Evolutionary conservation across 2,888 invertebrate species (phyloP), one percentile per base, ranked within the genome.

Genomic region (Amphipyra berbera): DNA sequence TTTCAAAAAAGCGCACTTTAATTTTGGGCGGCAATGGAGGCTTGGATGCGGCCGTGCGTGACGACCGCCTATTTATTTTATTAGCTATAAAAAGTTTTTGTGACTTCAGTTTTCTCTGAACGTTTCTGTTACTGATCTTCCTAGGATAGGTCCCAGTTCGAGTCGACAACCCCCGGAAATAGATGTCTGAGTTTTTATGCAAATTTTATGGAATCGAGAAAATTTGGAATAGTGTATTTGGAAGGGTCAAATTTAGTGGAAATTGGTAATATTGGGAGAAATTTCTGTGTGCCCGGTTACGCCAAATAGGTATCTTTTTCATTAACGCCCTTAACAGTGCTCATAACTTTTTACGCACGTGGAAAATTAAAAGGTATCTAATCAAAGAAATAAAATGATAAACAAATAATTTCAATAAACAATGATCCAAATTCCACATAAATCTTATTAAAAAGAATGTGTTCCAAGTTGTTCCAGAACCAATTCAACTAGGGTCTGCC

Each of bases 1-100:
- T 91, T 88, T 91, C 91, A 89, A 93, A 92, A 92, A 93, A 91
- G 91, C 91, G 87, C 90, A 90, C 88, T 92, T 94, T 92, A 94
- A 93, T 93, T 94, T 90, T 86, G 92, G 88, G 81, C 86, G 82
- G 84, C 83, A 83, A 83, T 82, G 83, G 88, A 78, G 82, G 77
- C 85, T 82, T 76, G 82, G 79, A 74, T 76, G 83, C 88, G 82
- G 79, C 85, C 94, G 94, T 92, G 93, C 94, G 92, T 89, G 86
- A 82, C 91, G 82, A 83, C 84, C 84, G 85, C 88, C 88, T 90
- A 90, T 92, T 91, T 91, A 90, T 91, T 93, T 93, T 92, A 94
- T 91, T 91, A 90, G 83, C 90, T 88, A 91, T 93, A 93, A 92
- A 93, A 91, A 86, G 85, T 86, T 86, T 84, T 83, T 82, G 82